Evolutionary conservation across 2,797 vertebrate genomes (phyloP), one percentile per base, ranked within the genome.

Genomic region (Hapalemur alaotrensis): DNA sequence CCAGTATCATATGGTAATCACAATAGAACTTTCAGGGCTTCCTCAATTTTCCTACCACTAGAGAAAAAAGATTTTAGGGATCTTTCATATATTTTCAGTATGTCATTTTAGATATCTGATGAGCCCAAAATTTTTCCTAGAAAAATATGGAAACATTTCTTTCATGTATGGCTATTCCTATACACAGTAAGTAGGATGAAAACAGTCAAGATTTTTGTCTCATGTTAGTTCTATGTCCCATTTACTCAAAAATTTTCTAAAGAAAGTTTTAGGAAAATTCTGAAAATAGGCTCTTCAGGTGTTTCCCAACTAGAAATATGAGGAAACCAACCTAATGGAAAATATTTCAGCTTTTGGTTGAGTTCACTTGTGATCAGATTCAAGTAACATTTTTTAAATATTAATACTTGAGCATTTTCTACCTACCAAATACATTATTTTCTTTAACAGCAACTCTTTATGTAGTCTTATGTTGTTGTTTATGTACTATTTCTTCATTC

Each of bases 351-450:
- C 15, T 89, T 87, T 76, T 94, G 50, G 50, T 69, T 91, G 70
- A 84, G 59, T 63, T 90, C 30, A 41, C 43, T 70, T 79, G 25
- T 61, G 7, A 84, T 94, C 20, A 73, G 65, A 88, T 65, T 73
- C 80, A 63, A 88, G 23, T 76, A 80, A 90, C 12, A 41, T 69
- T 67, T 92, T 8, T 3, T 8, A 54, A 54, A 54, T 54, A 59
- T 90, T 80, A 88, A 88, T 81, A 84, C 3, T 15, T 93, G 54
- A 85, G 57, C 30, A 89, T 65, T 89, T 93, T 91, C 73, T 91
- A 65, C 22, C 54, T 80, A 43, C 20, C 9, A 63, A 63, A 63
- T 73, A 30, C 4, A 22, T 54, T 69, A 73, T 73, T 92, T 94
- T 93, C 30, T 59, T 80, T 69, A 75, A 50, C 23, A 76, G 15